Base-by-base conservation (phyloP, 2,888 invertebrate genomes). In the Agrochola circellaris region DNA sequence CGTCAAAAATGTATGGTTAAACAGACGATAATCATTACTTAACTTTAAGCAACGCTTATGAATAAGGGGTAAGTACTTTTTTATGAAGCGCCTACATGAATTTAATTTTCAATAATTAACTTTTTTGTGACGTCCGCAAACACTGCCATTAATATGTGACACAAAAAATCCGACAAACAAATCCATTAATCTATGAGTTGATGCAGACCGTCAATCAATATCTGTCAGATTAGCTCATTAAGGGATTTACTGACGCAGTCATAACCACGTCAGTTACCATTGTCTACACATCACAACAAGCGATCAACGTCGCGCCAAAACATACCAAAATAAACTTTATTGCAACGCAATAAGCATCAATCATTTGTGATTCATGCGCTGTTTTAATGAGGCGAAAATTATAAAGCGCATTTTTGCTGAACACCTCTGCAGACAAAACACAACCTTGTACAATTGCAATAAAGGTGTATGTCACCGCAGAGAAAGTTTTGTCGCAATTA, bases 221-320 rank as follows among this genome's bases (percentile, higher is more conserved):
- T 73, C 89, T 89, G 94, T 93, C 93, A 92, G 92, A 94, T 94
- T 92, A 93, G 88, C 90, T 90, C 91, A 91, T 92, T 91, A 90
- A 78, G 86, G 89, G 92, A 92, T 92, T 92, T 90, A 92, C 90
- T 89, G 89, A 87, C 88, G 87, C 85, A 83, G 88, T 87, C 89
- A 88, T 89, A 89, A 90, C 90, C 90, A 90, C 89, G 85, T 87
- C 87, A 87, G 89, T 81, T 84, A 88, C 87, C 81, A 90, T 89
- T 88, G 89, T 87, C 86, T 86, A 88, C 83, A 87, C 85, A 83
- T 88, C 88, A 88, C 77, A 88, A 88, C 88, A 88, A 86, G 82
- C 73, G 73, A 91, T 91, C 89, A 89, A 86, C 87, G 82, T 85
- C 87, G 75, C 60, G 72, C 83, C 81, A 86, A 75, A 71, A 81